Conservation (phyloP, 2,797 vertebrate species). For the Crocidura indochinensis region DNA sequence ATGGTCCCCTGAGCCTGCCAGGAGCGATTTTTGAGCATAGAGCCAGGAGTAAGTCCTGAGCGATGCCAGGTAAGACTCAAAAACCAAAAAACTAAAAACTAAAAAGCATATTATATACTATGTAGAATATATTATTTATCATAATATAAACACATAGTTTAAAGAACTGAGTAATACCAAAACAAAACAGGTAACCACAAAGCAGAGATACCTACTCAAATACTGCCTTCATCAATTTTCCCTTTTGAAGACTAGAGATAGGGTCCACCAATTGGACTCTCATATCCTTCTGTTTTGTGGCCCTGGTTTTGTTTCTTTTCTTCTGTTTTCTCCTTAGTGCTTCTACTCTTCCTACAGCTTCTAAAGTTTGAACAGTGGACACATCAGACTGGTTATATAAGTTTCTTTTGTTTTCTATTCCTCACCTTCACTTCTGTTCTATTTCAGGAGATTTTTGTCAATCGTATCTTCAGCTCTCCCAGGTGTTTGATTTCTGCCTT, state of each 20-base stretch:
- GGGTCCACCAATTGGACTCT: neutral
- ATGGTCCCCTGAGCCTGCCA: too few species aligned
- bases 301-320: neutral
- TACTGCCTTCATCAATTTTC: neutral
- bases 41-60: too few species aligned
- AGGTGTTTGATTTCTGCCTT: neutral
- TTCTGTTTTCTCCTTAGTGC: neutral
- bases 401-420: conserved; percentile 1
- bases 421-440: too few species aligned
- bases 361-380: neutral
- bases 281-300: neutral
- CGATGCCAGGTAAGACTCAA: too few species aligned
- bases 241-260: neutral
- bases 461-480: neutral
- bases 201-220: neutral
- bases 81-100: too few species aligned
- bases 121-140: too few species aligned
- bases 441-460: neutral
- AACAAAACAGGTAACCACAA: conserved; percentile 21
- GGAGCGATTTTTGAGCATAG: too few species aligned
- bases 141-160: neutral
- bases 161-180: conserved; percentile 22
- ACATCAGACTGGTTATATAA: neutral
- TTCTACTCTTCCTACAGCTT: neutral
- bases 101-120: too few species aligned